These are phyloP conservation scores for Alectura lathami DNA, from an alignment of 2,113 vertebrate species.

Conservation along the genomic window DNA sequence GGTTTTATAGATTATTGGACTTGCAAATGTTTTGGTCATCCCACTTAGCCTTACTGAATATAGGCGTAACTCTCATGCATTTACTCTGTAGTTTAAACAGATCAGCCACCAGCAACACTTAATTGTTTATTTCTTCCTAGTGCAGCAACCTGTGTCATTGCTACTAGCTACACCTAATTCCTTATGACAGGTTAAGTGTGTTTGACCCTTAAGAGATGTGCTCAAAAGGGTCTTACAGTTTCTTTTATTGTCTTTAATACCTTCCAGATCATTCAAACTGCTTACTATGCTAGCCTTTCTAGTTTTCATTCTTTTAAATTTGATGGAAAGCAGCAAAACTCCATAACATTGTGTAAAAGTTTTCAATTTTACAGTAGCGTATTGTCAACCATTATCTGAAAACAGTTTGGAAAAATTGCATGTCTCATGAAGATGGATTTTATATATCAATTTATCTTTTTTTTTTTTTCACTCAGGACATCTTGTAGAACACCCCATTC, in stretches of 20 bases:
- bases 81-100: background rate
- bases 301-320: background rate
- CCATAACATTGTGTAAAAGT: background rate
- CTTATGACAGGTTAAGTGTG: background rate
- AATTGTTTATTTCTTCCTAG: background rate
- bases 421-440: background rate
- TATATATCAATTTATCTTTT: background rate
- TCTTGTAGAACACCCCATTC: background rate
- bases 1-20: background rate
- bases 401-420: background rate
- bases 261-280: background rate
- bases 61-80: background rate
- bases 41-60: background rate
- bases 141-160: background rate
- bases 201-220: background rate
- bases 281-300: background rate
- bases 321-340: background rate
- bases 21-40: background rate
- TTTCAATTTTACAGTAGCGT: background rate
- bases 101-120: background rate
- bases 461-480: background rate
- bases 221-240: background rate
- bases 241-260: background rate
- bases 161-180: background rate
- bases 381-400: background rate